phyloP scores from a whole-genome alignment of 2,113 vertebrate species.

The Castor canadensis region DNA sequence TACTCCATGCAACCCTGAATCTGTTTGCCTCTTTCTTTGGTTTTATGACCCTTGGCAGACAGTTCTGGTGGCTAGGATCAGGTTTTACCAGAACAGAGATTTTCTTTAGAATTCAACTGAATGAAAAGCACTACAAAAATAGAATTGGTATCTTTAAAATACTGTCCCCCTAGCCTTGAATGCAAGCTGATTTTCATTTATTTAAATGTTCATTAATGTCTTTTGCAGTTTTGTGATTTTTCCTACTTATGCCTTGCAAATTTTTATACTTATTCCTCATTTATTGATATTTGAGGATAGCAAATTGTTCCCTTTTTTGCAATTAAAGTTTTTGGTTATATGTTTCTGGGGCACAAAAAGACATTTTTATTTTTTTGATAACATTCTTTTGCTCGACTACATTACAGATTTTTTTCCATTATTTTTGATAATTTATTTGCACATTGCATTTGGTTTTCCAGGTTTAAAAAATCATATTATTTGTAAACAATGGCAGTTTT shows the following conservation, averaged over 20 bases:
- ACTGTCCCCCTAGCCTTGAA: neutral
- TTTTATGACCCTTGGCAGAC: neutral
- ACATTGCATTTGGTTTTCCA: neutral
- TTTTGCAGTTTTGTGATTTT: neutral
- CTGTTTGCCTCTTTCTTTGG: neutral
- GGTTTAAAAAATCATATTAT: neutral
- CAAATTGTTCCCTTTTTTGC: neutral
- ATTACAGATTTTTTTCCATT: neutral
- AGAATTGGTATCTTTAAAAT: conserved; percentile 1
- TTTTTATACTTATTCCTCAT: neutral
- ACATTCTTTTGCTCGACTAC: neutral
- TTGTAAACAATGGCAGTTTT: neutral
- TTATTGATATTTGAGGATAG: neutral
- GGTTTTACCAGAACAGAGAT: neutral
- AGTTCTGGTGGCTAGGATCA: neutral
- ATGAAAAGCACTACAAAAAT: neutral
- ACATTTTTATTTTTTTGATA: neutral
- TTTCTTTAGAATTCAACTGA: conserved; percentile 12
- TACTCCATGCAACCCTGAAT: no score
- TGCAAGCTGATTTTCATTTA: neutral
- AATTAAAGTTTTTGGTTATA: neutral
- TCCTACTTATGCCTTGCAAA: neutral
- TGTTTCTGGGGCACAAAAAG: neutral
- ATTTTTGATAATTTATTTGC: neutral
- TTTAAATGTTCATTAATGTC: neutral